Base-by-base conservation (phyloP, 2,797 vertebrate species). In the Microcaecilia unicolor region DNA sequence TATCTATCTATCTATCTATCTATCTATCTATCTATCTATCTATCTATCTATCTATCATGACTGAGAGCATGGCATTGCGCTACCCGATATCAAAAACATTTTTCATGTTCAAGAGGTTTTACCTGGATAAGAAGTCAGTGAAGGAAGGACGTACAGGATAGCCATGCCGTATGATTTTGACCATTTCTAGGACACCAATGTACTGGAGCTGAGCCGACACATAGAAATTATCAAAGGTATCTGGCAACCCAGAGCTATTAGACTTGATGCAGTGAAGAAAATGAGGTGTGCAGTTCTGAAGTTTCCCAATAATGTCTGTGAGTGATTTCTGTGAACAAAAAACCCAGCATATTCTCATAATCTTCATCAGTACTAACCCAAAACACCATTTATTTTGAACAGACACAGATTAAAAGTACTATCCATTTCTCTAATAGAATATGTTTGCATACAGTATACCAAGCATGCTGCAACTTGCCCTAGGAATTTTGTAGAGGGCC, bases 121-220 rank as follows among this genome's bases (percentile, higher is more conserved):
- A 97, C 94, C 93, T 92, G 65, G 70, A 77, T 51, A 98, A 83
- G 72, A 97, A 98, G 42, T 81, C 76, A 2, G 66, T 50, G 62
- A 97, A 95, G 58, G 86, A 72, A 41, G 93, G 80, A 25, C 91
- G 91, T 19, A 92, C 47, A 1, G 94, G 90, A 63, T 87, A 97
- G 15, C 94, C 93, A 2, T 91, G 87, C 9, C 91, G 89, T 59
- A 94, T 89, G 72, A 87, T 72, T 68, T 82, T 91, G 60, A 98
- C 90, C 89, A 96, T 90, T 53, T 94, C 91, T 41, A 97, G 78
- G 31, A 97, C 92, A 19, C 87, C 88, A 4, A 94, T 84, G 49
- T 94, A 88, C 41, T 92, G 91, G 34, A 98, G 85, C 58, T 97
- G 94, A 18, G 87, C 77, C 6, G 92, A 94, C 49, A 97, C 92